Base-by-base conservation (phyloP, 2,113 vertebrate species). In the Paraplagusia blochii region DNA sequence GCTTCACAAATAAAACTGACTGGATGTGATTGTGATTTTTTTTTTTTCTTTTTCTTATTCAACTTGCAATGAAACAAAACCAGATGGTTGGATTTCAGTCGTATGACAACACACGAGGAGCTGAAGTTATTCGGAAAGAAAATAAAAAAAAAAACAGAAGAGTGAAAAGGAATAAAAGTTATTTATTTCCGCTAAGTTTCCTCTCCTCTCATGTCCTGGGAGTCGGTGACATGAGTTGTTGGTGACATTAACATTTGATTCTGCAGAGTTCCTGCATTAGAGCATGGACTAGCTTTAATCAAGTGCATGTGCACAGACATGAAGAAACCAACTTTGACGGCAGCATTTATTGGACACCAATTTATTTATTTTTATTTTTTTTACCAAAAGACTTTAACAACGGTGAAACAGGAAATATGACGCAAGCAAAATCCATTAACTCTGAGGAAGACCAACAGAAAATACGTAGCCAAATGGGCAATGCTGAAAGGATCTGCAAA, bases 51-150 rank as follows among this genome's bases (percentile, higher is more conserved):
- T 18, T 46, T 52, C 22, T 50, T 55, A 2, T 29, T 16, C 22
- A 42, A 8, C 9, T 38, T 18, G 35, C 29, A 55, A 59, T 29
- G 44, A 69, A 83, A 54, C 22, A 62, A 69, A 76, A 63, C 51
- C 80, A 84, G 39, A 75, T 81, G 79, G 36, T 16, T 58, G 40
- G 9, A 49, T 17, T 58, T 63, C 53, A 17, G 44, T 33, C 42
- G 33, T 7, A n/a, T 47, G 50, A 55, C 47, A 56, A 51, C 17
- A 47, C 9, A 44, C 10, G 39, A 58, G 22, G 55, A 42, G 5
- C 22, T 29, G 49, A 22, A 63, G 53, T 13, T 59, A 17, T n/a
- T 8, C 53, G 69, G 43, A 55, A n/a, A n/a, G 10, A 7, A n/a
- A n/a, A n/a, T n/a, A 44, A 16, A 16, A n/a, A 16, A 9, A 35